Conservation (phyloP, 1,140 invertebrate genomes). For the Aphaenogaster ashmeadi region DNA sequence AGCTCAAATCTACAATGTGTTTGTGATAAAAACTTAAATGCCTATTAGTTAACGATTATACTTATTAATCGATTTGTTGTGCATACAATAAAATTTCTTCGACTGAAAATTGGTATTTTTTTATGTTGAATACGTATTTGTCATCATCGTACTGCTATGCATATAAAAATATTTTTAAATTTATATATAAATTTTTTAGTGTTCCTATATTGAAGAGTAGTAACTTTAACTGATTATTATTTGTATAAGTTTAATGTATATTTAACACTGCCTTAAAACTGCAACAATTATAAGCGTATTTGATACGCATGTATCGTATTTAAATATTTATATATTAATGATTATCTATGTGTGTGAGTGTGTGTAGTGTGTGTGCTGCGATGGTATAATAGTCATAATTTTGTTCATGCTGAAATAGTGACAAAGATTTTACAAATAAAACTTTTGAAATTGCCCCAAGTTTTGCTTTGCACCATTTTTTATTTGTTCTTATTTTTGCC, state of each 20-base stretch:
- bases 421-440: conserved; percentile 2
- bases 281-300: background rate
- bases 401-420: background rate
- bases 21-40: conserved; percentile 17
- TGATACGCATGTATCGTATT: background rate
- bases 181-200: background rate
- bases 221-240: conserved; percentile 1
- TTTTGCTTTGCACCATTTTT: background rate
- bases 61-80: background rate
- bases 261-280: background rate
- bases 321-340: conserved; percentile 11
- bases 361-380: background rate
- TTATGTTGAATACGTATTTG: background rate
- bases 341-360: background rate
- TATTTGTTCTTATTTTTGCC: background rate
- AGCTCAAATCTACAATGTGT: background rate
- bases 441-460: background rate
- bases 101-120: background rate
- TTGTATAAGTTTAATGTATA: background rate
- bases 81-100: conserved; percentile 22
- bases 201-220: background rate
- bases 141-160: background rate
- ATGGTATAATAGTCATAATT: background rate
- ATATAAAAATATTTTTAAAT: background rate
- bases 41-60: background rate